Conservation (phyloP, 2,888 invertebrate genomes). For the Synergus itoensis region DNA sequence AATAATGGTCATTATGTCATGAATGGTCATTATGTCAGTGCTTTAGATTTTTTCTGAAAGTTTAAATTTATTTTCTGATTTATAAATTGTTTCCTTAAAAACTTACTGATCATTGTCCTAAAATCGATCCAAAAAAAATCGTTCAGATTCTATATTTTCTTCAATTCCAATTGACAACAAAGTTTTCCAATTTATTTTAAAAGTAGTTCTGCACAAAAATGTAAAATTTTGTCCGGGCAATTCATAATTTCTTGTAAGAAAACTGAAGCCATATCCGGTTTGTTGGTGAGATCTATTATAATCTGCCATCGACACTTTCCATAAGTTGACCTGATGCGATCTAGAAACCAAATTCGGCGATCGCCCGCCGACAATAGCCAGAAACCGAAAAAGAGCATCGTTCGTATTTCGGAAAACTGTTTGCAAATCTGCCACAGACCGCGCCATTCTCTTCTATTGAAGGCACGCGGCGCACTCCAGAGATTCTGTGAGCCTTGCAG, state of each 20-base stretch:
- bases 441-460: constrained; percentile 49
- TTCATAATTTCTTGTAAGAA: background rate
- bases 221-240: background rate
- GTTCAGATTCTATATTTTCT: too few species aligned
- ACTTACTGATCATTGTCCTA: too few species aligned
- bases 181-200: too few species aligned
- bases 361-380: constrained; percentile 16
- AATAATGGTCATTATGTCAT: background rate
- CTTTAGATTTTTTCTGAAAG: background rate
- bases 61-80: background rate
- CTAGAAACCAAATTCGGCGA: constrained; percentile 38
- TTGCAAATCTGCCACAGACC: constrained; percentile 56
- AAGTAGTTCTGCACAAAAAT: too few species aligned
- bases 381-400: constrained; percentile 51
- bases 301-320: constrained; percentile 32
- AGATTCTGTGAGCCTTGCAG: constrained; percentile 55
- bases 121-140: too few species aligned
- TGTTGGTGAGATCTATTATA: constrained; percentile 20
- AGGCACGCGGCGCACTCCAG: constrained; percentile 51
- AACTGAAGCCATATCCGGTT: background rate
- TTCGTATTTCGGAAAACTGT: constrained; percentile 53
- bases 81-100: background rate
- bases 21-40: background rate
- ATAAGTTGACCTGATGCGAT: constrained; percentile 37
- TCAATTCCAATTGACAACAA: too few species aligned